phyloP scores from a whole-genome alignment of 2,113 vertebrate genomes.

The Glaucidium brasilianum region DNA sequence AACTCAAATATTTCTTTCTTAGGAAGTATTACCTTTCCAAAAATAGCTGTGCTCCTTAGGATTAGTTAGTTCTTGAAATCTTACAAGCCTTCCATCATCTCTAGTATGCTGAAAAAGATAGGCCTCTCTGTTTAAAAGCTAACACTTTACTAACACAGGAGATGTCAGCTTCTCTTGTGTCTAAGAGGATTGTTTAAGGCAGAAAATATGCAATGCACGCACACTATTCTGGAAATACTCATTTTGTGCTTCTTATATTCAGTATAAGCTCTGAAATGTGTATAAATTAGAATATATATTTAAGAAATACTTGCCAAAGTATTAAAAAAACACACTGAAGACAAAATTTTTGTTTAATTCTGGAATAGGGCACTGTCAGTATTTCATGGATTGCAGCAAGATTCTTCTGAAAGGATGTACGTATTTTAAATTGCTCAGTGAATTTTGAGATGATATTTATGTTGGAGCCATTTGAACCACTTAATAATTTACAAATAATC shows the following conservation, averaged over 20 bases:
- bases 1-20: neutral
- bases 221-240: neutral
- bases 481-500: neutral
- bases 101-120: neutral
- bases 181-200: neutral
- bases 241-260: neutral
- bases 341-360: neutral
- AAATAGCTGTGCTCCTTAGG: neutral
- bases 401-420: neutral
- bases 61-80: constrained; percentile 26
- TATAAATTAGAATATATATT: neutral
- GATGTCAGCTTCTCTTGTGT: neutral
- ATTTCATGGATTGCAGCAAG: neutral
- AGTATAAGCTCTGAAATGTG: neutral
- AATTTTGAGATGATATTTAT: neutral
- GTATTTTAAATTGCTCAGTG: neutral
- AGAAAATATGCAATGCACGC: neutral
- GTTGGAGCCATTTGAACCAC: neutral
- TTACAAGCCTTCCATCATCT: neutral
- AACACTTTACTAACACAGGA: neutral
- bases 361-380: neutral
- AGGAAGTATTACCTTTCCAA: neutral
- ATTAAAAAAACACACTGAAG: neutral
- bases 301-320: neutral
- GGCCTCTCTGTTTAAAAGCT: neutral